These are phyloP conservation scores for Psix sp. DNA, from an alignment of 1,140 invertebrate species.

Conservation along the genomic window DNA sequence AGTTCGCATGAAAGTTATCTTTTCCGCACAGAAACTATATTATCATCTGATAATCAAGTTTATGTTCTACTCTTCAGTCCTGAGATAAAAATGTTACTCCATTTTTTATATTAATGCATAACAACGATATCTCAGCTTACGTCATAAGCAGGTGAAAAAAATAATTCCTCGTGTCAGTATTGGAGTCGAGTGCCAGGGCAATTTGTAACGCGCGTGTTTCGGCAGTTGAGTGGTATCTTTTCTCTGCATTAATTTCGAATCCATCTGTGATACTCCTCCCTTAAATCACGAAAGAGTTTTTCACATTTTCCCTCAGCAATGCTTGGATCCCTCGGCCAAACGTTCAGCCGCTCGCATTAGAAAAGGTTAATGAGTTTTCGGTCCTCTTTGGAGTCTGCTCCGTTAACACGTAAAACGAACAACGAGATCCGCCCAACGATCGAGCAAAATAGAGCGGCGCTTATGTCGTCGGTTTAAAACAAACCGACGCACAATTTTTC, in stretches of 20 bases:
- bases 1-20: no score
- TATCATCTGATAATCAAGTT: no score
- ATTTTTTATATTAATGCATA: no score
- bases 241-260: conserved; percentile 1
- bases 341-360: conserved; percentile 59
- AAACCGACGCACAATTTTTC: conserved; percentile 40
- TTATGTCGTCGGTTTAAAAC: conserved; percentile 26
- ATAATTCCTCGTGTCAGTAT: no score
- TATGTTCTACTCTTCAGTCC: no score
- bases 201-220: not conserved
- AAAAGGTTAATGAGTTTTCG: conserved; percentile 68
- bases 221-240: not conserved
- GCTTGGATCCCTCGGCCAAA: conserved; percentile 19
- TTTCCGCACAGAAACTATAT: no score
- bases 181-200: no score
- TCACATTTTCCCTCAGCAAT: conserved; percentile 18
- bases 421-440: conserved; percentile 58
- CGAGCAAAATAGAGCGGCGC: conserved; percentile 45
- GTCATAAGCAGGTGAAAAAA: no score
- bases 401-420: conserved; percentile 48
- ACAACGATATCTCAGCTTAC: no score
- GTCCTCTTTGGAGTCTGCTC: conserved; percentile 46
- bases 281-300: conserved; percentile 26
- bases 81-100: no score
- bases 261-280: not conserved